These are phyloP conservation scores for Gavialis gangeticus DNA, from an alignment of 2,113 vertebrate species.

Conservation along the genomic window DNA sequence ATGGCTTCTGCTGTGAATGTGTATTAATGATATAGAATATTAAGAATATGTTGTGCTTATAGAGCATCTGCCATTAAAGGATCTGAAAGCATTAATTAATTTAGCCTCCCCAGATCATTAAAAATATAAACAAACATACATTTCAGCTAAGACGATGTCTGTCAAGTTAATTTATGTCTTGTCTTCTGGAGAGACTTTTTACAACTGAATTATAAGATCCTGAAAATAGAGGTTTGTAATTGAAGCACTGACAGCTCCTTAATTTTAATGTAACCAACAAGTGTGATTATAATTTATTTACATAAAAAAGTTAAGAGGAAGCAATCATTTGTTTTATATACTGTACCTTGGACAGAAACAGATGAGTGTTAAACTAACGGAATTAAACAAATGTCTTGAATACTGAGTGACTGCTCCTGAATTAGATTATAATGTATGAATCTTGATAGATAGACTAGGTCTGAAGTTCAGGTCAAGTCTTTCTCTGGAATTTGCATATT, in stretches of 20 bases:
- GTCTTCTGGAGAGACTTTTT: slow-evolving; percentile 23
- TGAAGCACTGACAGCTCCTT: slow-evolving; percentile 37
- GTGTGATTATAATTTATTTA: slow-evolving; percentile 54
- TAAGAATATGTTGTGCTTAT: slow-evolving; percentile 27
- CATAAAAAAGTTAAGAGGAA: slow-evolving; percentile 35
- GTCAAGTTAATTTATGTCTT: slow-evolving; percentile 55
- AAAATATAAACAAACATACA: slow-evolving; percentile 53
- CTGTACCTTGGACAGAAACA: slow-evolving; percentile 15
- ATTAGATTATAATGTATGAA: background rate
- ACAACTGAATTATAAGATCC: slow-evolving; percentile 34
- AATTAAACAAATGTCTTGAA: background rate
- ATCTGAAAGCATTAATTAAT: slow-evolving; percentile 45
- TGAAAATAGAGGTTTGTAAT: slow-evolving; percentile 37
- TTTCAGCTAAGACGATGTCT: slow-evolving; percentile 47
- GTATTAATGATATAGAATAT: background rate
- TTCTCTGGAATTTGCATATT: background rate
- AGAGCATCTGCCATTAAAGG: background rate
- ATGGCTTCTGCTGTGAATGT: background rate
- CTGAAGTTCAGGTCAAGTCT: background rate
- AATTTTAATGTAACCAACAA: slow-evolving; percentile 46
- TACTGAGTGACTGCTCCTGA: background rate
- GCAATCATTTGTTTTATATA: background rate
- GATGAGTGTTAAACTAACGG: slow-evolving; percentile 1
- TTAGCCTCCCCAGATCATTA: slow-evolving; percentile 46
- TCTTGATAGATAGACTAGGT: background rate